A percentile compares a stretch with the other conserved stretches of the same genome.
Conservation (phyloP, 2,797 vertebrate genomes). For the Syndactyla subalaris region DNA sequence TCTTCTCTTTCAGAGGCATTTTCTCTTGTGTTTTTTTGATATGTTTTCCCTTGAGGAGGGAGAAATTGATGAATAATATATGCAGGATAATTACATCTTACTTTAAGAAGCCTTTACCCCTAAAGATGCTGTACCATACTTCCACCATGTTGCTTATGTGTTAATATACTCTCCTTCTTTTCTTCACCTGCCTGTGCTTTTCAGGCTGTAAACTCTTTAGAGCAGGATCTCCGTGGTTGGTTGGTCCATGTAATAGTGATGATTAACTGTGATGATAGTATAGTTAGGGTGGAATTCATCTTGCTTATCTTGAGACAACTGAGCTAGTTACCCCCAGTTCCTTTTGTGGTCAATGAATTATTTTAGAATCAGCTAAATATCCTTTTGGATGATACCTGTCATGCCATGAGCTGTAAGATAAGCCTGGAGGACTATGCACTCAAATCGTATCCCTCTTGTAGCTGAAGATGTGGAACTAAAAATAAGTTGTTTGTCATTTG, state of each 20-base stretch:
- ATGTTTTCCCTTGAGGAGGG: not conserved
- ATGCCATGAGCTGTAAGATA: not conserved
- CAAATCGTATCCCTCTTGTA: not conserved
- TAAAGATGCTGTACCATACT: not conserved
- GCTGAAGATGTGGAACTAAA: not conserved
- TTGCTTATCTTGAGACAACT: not conserved
- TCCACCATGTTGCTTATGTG: not conserved
- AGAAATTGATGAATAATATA: not conserved
- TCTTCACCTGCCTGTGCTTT: not conserved
- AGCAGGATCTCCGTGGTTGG: not conserved
- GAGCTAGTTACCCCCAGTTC: not conserved
- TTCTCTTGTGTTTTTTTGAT: not conserved
- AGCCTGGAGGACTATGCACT: not conserved
- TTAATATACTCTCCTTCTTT: not conserved
- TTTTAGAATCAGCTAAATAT: not conserved
- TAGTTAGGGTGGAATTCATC: slow-evolving; percentile 1
- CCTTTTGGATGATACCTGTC: not conserved
- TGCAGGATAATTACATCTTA: not conserved
- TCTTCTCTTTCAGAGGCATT: not conserved
- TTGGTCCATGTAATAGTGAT: not conserved
- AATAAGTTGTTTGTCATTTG: not conserved
- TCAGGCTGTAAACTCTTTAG: not conserved
- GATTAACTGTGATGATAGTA: not conserved
- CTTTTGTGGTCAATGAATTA: not conserved
- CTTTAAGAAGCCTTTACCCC: not conserved